Evolutionary conservation across 1,140 invertebrate genomes (phyloP), one percentile per base, ranked within the genome.

Genomic region (Meloidogyne hapla): DNA sequence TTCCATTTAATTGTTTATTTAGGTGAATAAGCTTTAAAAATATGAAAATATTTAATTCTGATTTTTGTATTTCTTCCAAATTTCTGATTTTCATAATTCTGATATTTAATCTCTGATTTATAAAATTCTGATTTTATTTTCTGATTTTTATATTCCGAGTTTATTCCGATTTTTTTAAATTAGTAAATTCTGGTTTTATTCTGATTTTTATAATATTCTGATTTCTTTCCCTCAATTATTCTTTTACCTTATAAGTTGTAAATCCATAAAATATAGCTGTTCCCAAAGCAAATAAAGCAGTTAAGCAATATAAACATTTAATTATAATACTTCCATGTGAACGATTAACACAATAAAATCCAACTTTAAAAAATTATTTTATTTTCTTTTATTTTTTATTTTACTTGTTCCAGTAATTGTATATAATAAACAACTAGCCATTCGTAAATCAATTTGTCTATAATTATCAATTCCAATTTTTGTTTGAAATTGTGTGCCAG

Each of bases 191-290:
- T 33, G 33, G 8, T 33, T 33, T 33, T 33, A 33, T 33, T 33
- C 80, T 38, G 71, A 83, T 83, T 15, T 5, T 33, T n/a, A n/a
- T n/a, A n/a, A n/a, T n/a, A n/a, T n/a, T n/a, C n/a, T n/a, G n/a
- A n/a, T n/a, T n/a, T n/a, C n/a, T 33, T 33, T 33, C 33, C 33
- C 33, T 1, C 33, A n/a, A n/a, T n/a, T n/a, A n/a, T n/a, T n/a
- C n/a, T n/a, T 18, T 69, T 33, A 85, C 84, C 61, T 82, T 73
- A 75, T 80, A 85, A 40, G 84, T 85, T 61, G 84, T 85, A 76
- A 85, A 86, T 21, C 83, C 84, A 64, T 86, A 86, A 75, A 86
- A 86, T 13, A 86, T 79, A 13, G 82, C 78, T 2, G 83, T 81
- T 12, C 76, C 72, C 45, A 85, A 77, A 25, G 81, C 78, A 42